Evolutionary conservation across 2,797 vertebrate species (phyloP).

Genomic region (Loriculus beryllinus): DNA sequence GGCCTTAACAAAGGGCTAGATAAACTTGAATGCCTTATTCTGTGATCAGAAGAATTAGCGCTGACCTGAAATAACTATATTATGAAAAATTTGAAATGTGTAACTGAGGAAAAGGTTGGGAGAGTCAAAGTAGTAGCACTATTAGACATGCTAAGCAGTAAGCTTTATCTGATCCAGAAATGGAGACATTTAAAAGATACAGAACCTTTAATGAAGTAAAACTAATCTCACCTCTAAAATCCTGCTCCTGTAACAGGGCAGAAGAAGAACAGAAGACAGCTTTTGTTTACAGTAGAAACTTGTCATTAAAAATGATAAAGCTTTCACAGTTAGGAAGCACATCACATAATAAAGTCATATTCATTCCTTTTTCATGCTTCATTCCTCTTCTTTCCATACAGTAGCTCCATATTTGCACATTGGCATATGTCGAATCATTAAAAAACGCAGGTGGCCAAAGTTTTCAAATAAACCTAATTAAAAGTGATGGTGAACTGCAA

Average conservation of each 20-base stretch:
- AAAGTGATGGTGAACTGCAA: slow-evolving; percentile 20
- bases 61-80: neutral
- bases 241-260: neutral
- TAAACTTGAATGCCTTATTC: neutral
- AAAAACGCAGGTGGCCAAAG: slow-evolving; percentile 44
- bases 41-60: neutral
- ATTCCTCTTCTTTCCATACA: neutral
- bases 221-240: neutral
- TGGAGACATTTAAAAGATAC: neutral
- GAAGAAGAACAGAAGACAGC: neutral
- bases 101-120: neutral
- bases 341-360: neutral
- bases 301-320: neutral
- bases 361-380: neutral
- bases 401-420: neutral
- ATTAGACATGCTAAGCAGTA: neutral
- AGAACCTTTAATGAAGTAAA: neutral
- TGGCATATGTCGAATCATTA: slow-evolving; percentile 35
- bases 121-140: neutral
- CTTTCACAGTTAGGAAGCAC: neutral
- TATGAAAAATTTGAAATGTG: neutral
- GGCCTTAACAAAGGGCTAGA: neutral
- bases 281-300: slow-evolving; percentile 2
- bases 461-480: slow-evolving; percentile 48
- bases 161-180: neutral